Conservation (phyloP, 2,888 invertebrate genomes). For the Chromoteleia sp. region DNA sequence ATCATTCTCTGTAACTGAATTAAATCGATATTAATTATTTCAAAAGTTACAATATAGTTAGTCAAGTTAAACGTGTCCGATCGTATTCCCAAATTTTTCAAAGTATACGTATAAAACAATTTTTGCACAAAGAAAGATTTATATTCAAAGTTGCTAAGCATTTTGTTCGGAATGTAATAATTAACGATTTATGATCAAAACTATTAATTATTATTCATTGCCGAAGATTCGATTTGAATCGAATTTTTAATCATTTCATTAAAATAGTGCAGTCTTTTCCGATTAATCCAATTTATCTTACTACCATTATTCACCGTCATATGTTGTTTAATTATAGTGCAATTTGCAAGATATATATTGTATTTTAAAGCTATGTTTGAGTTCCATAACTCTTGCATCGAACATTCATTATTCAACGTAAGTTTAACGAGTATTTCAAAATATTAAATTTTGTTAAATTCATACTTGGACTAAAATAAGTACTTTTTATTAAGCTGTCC, state of each 20-base stretch:
- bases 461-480: not conserved
- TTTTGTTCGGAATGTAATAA: too few relatives aligned
- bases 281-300: constrained; percentile 16
- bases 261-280: not conserved
- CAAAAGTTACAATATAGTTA: constrained; percentile 12
- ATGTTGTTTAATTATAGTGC: constrained; percentile 29
- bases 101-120: not conserved
- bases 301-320: constrained; percentile 17
- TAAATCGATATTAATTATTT: constrained; percentile 33
- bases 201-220: not conserved
- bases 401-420: constrained; percentile 24
- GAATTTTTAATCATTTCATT: constrained; percentile 22
- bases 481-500: too few relatives aligned
- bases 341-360: constrained; percentile 17
- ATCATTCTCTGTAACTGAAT: constrained; percentile 28
- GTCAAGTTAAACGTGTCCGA: not conserved
- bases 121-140: not conserved
- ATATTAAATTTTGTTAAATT: not conserved
- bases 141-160: too few relatives aligned
- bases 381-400: constrained; percentile 16
- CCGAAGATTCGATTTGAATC: constrained; percentile 17
- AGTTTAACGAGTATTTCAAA: not conserved
- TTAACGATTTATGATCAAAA: too few relatives aligned
- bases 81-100: not conserved
- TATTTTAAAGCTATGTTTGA: constrained; percentile 19